Evolutionary conservation across 2,113 vertebrate genomes (phyloP).

Genomic region (Leuciscus idus): DNA sequence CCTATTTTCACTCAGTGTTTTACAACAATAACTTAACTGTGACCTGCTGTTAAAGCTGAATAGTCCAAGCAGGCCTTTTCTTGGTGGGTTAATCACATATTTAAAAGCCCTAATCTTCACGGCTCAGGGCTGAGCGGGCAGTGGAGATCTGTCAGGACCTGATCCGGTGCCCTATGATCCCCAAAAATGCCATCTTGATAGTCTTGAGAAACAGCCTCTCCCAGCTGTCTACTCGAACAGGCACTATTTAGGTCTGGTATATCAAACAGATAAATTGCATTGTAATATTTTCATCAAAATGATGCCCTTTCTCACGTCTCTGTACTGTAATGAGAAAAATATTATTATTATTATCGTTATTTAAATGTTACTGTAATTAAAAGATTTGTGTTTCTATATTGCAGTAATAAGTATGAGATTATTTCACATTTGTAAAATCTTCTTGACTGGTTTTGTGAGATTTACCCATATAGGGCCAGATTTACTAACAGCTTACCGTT

Average conservation of each 20-base stretch:
- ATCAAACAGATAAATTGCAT: neutral
- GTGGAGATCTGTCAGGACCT: neutral
- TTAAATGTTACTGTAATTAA: too few relatives aligned
- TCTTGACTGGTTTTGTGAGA: neutral
- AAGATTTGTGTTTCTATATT: neutral
- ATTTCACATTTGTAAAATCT: neutral
- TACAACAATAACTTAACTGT: neutral
- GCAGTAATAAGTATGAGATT: neutral
- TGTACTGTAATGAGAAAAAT: too few relatives aligned
- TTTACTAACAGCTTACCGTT: too few relatives aligned
- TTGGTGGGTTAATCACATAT: slow-evolving; percentile 21
- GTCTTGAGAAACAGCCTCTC: neutral
- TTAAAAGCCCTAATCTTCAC: slow-evolving; percentile 3
- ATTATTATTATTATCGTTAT: too few relatives aligned
- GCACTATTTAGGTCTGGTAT: neutral
- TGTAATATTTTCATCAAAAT: neutral
- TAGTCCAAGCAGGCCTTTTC: neutral
- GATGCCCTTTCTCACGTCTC: too few relatives aligned
- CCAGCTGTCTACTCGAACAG: neutral
- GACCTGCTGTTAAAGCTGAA: neutral
- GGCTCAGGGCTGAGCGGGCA: neutral
- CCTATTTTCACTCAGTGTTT: slow-evolving; percentile 13
- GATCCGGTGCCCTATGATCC: neutral
- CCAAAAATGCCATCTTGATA: neutral
- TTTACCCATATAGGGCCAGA: neutral